phyloP scores from a whole-genome alignment of 2,888 invertebrate species.

The Pseudoips prasinana region DNA sequence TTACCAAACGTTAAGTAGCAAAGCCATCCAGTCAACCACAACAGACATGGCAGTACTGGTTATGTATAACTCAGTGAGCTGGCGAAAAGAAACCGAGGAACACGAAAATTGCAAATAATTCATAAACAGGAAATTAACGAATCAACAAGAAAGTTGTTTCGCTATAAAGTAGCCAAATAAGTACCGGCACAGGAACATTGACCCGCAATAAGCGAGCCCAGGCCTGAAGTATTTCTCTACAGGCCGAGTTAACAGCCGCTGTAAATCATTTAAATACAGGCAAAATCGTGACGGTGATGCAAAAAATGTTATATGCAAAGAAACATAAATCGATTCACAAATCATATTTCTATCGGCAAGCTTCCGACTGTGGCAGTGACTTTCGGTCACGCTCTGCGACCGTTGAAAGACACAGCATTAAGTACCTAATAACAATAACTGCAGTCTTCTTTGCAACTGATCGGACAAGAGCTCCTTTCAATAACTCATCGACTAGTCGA shows the following conservation, averaged over 20 bases:
- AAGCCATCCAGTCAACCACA: slow-evolving; percentile 4
- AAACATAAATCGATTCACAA: slow-evolving; percentile 37
- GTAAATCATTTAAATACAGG: slow-evolving; percentile 38
- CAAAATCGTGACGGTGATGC: slow-evolving; percentile 42
- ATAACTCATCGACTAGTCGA: slow-evolving; percentile 25
- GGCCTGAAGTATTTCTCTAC: slow-evolving; percentile 30
- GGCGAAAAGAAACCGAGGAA: slow-evolving; percentile 28
- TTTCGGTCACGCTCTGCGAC: slow-evolving; percentile 39
- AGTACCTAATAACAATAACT: too few relatives aligned
- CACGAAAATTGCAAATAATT: slow-evolving; percentile 33
- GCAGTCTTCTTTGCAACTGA: slow-evolving; percentile 37
- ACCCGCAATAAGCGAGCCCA: slow-evolving; percentile 26
- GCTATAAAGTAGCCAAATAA: slow-evolving; percentile 37
- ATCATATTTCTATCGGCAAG: slow-evolving; percentile 29
- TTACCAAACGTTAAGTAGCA: not conserved
- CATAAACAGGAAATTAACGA: slow-evolving; percentile 31
- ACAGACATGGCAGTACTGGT: slow-evolving; percentile 1
- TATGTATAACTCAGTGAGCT: slow-evolving; percentile 1
- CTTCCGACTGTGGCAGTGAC: slow-evolving; percentile 20
- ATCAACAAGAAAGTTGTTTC: slow-evolving; percentile 38
- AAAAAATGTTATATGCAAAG: slow-evolving; percentile 34
- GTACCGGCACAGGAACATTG: slow-evolving; percentile 26
- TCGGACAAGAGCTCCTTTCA: slow-evolving; percentile 48
- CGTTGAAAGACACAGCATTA: too few relatives aligned
- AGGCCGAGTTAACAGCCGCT: slow-evolving; percentile 19